These are phyloP conservation scores for Aporophyla lueneburgensis DNA, from an alignment of 2,888 invertebrate species.

Conservation along the genomic window DNA sequence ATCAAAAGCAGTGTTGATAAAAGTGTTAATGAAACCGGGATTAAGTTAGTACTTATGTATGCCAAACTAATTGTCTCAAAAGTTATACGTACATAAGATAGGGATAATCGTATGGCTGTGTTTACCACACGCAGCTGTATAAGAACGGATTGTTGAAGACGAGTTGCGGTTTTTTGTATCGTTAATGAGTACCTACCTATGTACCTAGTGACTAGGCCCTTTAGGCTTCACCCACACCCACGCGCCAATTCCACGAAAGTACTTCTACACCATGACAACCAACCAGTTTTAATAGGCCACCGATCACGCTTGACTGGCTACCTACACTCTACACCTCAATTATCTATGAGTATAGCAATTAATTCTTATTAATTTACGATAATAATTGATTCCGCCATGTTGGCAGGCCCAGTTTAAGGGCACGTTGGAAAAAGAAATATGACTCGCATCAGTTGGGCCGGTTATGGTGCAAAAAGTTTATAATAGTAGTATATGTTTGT, in stretches of 20 bases:
- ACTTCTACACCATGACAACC: neutral
- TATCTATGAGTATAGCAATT: constrained; percentile 30
- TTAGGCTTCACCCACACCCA: neutral
- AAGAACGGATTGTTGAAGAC: neutral
- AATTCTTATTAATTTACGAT: constrained; percentile 32
- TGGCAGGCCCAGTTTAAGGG: constrained; percentile 26
- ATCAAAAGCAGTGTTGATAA: neutral
- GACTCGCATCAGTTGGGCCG: constrained; percentile 2
- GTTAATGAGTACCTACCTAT: neutral
- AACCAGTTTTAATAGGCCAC: constrained; percentile 3
- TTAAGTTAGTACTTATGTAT: neutral
- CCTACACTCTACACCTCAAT: constrained; percentile 24
- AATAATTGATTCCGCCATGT: constrained; percentile 25
- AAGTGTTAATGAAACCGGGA: neutral
- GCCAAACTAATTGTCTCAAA: neutral
- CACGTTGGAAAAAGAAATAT: constrained; percentile 36
- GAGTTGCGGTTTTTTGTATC: neutral
- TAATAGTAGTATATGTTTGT: constrained; percentile 18
- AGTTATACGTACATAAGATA: neutral
- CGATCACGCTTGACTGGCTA: constrained; percentile 29
- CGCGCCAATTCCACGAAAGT: constrained; percentile 4
- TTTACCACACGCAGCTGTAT: neutral
- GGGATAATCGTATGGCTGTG: neutral
- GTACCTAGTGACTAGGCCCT: neutral
- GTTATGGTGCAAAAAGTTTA: constrained; percentile 34